phyloP scores from a whole-genome alignment of 2,113 vertebrate species.

The Ctenodactylus gundi region DNA sequence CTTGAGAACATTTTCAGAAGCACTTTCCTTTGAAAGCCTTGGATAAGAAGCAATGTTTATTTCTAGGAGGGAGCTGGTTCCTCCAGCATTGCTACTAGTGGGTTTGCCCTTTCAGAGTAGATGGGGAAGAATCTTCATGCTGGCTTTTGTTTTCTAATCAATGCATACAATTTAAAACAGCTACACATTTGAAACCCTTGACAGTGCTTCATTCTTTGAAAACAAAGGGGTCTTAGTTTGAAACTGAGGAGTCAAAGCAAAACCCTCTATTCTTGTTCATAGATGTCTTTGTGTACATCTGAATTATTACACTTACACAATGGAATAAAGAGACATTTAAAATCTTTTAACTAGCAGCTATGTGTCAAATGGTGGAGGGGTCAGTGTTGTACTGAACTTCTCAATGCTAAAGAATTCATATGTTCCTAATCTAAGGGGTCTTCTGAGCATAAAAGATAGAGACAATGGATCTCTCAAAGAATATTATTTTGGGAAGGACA shows the following conservation, averaged over 20 bases:
- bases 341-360: conserved; percentile 49
- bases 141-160: conserved; percentile 64
- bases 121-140: conserved; percentile 4
- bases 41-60: not conserved
- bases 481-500: not conserved
- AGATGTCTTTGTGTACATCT: conserved; percentile 66
- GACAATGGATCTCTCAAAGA: not conserved
- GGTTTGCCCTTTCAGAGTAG: not conserved
- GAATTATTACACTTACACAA: not conserved
- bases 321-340: conserved; percentile 54
- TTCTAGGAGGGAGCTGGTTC: not conserved
- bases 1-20: not conserved
- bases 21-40: not conserved
- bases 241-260: conserved; percentile 34
- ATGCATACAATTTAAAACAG: conserved; percentile 38
- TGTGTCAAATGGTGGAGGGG: not conserved
- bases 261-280: conserved; percentile 32
- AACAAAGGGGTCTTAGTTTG: conserved; percentile 71
- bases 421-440: not conserved
- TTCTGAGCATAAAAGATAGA: not conserved
- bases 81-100: not conserved
- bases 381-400: not conserved
- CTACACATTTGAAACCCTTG: conserved; percentile 48
- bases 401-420: not conserved
- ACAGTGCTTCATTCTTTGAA: conserved; percentile 70